These are phyloP conservation scores for Lepidothrix coronata DNA, from an alignment of 2,113 vertebrate species.

Conservation along the genomic window DNA sequence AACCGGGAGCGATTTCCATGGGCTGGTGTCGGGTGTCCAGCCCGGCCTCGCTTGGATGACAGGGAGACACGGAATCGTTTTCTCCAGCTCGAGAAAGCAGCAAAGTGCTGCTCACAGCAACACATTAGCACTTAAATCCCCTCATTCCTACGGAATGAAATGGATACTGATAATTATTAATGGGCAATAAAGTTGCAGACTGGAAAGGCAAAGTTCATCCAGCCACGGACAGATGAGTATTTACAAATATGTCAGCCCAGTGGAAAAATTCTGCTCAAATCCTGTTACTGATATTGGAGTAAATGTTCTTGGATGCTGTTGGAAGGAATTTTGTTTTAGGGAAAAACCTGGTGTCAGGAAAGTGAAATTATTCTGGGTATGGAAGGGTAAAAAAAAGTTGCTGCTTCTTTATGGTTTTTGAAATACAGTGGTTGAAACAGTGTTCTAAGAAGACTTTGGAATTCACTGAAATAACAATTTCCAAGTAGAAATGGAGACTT, in stretches of 20 bases:
- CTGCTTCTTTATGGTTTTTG: background rate
- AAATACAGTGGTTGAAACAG: background rate
- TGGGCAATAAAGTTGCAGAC: constrained; percentile 54
- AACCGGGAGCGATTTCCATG: background rate
- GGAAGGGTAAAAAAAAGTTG: background rate
- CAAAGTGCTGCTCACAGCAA: background rate
- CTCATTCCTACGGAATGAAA: constrained; percentile 30
- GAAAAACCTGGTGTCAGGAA: background rate
- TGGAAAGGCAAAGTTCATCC: background rate
- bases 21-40: background rate
- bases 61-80: background rate
- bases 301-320: background rate
- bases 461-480: background rate
- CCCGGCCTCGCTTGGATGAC: background rate
- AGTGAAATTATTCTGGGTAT: background rate
- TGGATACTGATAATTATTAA: constrained; percentile 38
- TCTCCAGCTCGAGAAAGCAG: background rate
- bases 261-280: background rate
- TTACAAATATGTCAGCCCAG: background rate
- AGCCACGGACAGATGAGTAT: background rate
- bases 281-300: rapidly evolving
- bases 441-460: background rate
- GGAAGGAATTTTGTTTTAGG: background rate
- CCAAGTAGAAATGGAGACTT: background rate
- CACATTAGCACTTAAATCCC: background rate